Evolutionary conservation across 1,140 invertebrate species (phyloP), one percentile per base, ranked within the genome.

Genomic region (Calycopis cecrops): DNA sequence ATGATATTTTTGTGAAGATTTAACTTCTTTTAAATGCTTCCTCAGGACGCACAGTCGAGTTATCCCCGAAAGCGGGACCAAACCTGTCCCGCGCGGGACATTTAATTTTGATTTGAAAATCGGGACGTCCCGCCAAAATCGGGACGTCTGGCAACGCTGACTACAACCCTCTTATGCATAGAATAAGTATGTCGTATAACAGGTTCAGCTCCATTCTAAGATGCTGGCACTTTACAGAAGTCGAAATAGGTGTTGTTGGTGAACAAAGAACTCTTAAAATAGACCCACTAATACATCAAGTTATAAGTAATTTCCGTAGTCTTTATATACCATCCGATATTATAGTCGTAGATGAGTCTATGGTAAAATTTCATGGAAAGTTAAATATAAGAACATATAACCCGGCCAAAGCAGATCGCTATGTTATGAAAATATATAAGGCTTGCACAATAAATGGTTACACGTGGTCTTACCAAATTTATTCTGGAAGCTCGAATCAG

Each of bases 101-200:
- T n/a, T n/a, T n/a, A n/a, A n/a, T n/a, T n/a, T n/a, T n/a, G n/a
- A n/a, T n/a, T n/a, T n/a, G n/a, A n/a, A n/a, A n/a, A n/a, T n/a
- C n/a, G n/a, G n/a, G n/a, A n/a, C n/a, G n/a, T n/a, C n/a, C n/a
- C n/a, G n/a, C n/a, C n/a, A n/a, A n/a, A n/a, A n/a, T n/a, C n/a
- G n/a, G n/a, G n/a, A n/a, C n/a, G n/a, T n/a, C n/a, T n/a, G n/a
- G n/a, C n/a, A n/a, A n/a, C n/a, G n/a, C n/a, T n/a, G n/a, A n/a
- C n/a, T n/a, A n/a, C n/a, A n/a, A 58, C 49, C 59, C 55, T 17
- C 52, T 65, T 35, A 52, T 65, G 47, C 62, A 65, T 14, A 54
- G 55, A 61, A 65, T 65, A 21, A 60, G 57, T 54, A 65, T 65
- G 55, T 59, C 63, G 0, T 65, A 59, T 47, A 62, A 65, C 16